Evolutionary conservation across 2,113 vertebrate genomes (phyloP), one percentile per base, ranked within the genome.

Genomic region (Pardalotus punctatus): DNA sequence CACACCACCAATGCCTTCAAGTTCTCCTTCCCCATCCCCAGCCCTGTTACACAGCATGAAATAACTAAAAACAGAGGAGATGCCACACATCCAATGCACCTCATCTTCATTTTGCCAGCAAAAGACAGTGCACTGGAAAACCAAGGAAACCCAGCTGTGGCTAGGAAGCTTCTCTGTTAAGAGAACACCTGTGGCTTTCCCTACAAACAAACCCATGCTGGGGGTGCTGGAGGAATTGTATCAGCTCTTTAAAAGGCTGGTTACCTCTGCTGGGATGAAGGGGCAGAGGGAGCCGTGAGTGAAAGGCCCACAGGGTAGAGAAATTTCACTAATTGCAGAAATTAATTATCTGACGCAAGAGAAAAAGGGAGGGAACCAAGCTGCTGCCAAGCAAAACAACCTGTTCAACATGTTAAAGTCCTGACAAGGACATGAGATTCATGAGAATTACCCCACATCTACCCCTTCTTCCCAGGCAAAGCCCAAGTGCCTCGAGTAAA

Each of bases 301-400:
- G 29, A 81, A 88, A n/a, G 24, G 53, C 71, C 53, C 56, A 33
- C 19, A 58, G 51, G n/a, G 54, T 20, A 11, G 22, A 48, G 53
- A 90, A 84, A 57, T 65, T 83, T n/a, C 88, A 80, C 54, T 65
- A n/a, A 64, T 48, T 36, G 62, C 45, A 79, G 73, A 81, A 87
- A 67, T 64, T 2, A 72, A 70, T 57, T 29, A 23, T 10, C 31
- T 91, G 36, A 61, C 0, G 6, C 22, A 81, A 79, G 40, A 66
- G 54, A 77, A 92, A 69, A 76, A 58, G 35, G 15, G 64, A 86
- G 31, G 54, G 28, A 77, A 74, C 28, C 1, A 23, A 48, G 17
- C 20, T 83, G n/a, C 33, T 11, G 24, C 50, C 38, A 58, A 79
- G 74, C 17, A 82, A 93, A 79, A 28, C 50, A 88, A 82, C 42